A percentile compares a stretch with the other conserved stretches of the same genome.
phyloP scores from a whole-genome alignment of 2,113 vertebrate genomes.

The Xenopus tropicalis region DNA sequence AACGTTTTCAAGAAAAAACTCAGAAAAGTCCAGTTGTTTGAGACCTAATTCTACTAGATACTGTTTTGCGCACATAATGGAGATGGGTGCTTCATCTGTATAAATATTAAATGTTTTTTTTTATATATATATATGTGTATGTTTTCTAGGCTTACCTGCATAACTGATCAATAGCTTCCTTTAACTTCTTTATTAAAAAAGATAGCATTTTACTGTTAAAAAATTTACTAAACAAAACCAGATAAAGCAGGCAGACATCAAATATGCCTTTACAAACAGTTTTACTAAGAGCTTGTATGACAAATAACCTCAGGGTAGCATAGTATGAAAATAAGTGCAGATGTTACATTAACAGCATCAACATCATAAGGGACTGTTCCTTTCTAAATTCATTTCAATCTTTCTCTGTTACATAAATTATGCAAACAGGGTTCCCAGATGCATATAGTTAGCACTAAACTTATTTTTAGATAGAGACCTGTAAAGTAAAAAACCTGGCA shows the following conservation, averaged over 20 bases:
- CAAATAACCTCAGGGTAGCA: slow-evolving; percentile 23
- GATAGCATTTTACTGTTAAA: slow-evolving; percentile 2
- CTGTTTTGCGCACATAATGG: too few species aligned
- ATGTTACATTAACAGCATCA: slow-evolving; percentile 35
- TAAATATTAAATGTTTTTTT: too few species aligned
- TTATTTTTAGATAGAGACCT: slow-evolving; percentile 29
- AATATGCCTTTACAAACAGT: slow-evolving; percentile 1
- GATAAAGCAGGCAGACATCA: not conserved
- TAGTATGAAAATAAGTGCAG: slow-evolving; percentile 31
- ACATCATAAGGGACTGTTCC: slow-evolving; percentile 25
- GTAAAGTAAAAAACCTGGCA: slow-evolving; percentile 4
- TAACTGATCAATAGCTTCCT: not conserved
- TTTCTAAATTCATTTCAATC: slow-evolving; percentile 21
- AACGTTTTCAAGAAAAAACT: too few species aligned
- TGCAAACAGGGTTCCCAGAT: slow-evolving; percentile 27
- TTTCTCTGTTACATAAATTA: slow-evolving; percentile 29
- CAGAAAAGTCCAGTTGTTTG: too few species aligned
- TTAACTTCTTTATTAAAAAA: not conserved
- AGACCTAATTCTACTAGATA: too few species aligned
- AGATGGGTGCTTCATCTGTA: too few species aligned
- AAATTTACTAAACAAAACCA: slow-evolving; percentile 16
- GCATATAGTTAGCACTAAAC: slow-evolving; percentile 14
- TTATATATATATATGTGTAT: not conserved
- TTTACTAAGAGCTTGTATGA: slow-evolving; percentile 18
- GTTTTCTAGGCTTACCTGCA: too few species aligned